phyloP scores from a whole-genome alignment of 2,113 vertebrate genomes.

The Gnathonemus echidnorhynchus region DNA sequence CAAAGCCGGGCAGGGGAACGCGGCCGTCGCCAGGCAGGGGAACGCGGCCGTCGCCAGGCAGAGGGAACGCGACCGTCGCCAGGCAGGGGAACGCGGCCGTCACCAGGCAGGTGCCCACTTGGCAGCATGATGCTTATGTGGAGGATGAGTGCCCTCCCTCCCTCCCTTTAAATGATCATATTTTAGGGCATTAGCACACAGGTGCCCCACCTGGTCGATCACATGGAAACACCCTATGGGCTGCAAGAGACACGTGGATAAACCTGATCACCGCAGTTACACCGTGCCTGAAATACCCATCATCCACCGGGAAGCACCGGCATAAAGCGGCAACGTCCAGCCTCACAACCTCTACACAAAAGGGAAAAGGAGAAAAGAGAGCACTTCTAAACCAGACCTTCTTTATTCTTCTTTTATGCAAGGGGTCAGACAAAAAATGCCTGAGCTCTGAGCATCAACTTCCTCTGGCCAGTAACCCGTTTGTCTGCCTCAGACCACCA shows the following conservation, averaged over 20 bases:
- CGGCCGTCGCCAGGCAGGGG: background rate
- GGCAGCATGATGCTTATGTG: background rate
- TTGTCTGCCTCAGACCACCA: background rate
- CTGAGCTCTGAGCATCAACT: background rate
- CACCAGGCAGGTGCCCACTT: background rate
- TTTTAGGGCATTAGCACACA: background rate
- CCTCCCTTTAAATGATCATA: background rate
- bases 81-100: no score
- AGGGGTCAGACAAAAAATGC: background rate
- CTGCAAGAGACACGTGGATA: background rate
- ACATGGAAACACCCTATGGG: background rate
- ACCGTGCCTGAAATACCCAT: background rate
- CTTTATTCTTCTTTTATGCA: background rate
- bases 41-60: background rate
- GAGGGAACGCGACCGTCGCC: background rate
- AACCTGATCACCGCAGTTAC: background rate
- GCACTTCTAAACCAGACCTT: background rate
- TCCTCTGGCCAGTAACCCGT: background rate
- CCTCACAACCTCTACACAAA: background rate
- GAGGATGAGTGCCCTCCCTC: background rate
- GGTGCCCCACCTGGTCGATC: background rate
- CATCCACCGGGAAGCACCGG: background rate
- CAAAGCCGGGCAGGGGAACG: background rate
- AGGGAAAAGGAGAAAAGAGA: background rate
- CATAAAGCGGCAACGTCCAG: background rate